Percentiles rank a stretch among this genome's conserved stretches.
Evolutionary conservation across 2,113 vertebrate genomes (phyloP).

Genomic region (Datnioides undecimradiatus): DNA sequence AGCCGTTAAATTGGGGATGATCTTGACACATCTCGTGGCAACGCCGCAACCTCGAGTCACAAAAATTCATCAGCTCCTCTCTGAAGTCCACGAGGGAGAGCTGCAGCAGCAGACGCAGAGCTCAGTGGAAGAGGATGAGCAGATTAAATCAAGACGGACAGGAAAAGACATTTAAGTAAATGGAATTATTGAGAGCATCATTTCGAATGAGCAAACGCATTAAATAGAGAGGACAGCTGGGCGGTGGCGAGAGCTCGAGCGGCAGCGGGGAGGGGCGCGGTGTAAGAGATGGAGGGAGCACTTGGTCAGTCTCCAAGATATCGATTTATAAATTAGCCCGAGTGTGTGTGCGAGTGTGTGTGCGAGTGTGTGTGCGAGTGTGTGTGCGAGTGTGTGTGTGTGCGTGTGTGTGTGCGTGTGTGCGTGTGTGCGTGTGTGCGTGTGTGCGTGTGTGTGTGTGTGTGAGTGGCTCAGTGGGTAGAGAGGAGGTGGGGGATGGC

Average conservation of each 20-base stretch:
- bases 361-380: no score
- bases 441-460: slow-evolving; percentile 40
- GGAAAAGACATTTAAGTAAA: slow-evolving; percentile 69
- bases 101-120: slow-evolving; percentile 2
- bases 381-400: no score
- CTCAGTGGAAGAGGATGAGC: slow-evolving; percentile 41
- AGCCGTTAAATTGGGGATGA: neutral
- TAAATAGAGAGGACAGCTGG: slow-evolving; percentile 39
- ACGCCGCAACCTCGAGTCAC: neutral
- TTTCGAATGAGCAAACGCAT: slow-evolving; percentile 45
- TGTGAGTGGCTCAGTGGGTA: slow-evolving; percentile 45
- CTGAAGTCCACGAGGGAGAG: neutral
- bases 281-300: slow-evolving; percentile 55
- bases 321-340: slow-evolving; percentile 77
- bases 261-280: neutral
- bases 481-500: slow-evolving; percentile 20
- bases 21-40: neutral
- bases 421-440: no score
- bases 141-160: slow-evolving; percentile 58
- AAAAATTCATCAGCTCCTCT: slow-evolving; percentile 7
- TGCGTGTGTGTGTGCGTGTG: slow-evolving; percentile 31
- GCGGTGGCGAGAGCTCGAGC: slow-evolving; percentile 18
- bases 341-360: slow-evolving; percentile 38
- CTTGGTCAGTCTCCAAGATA: slow-evolving; percentile 65
- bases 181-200: slow-evolving; percentile 64